Evolutionary conservation across 2,888 invertebrate species (phyloP).

Genomic region (Thera britannica): DNA sequence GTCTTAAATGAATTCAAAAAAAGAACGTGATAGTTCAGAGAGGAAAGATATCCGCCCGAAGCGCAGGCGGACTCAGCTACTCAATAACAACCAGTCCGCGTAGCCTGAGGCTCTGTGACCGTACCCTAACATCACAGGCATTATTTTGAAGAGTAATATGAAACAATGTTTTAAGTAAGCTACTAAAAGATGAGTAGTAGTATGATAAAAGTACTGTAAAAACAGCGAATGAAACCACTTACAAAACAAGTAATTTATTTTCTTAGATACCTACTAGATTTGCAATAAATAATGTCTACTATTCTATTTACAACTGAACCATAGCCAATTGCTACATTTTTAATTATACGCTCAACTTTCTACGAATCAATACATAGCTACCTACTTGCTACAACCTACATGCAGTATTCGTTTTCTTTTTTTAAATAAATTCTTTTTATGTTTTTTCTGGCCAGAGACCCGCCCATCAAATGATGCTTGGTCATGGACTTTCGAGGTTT

Average conservation of each 20-base stretch:
- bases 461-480: conserved; percentile 62
- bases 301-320: conserved; percentile 9
- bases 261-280: neutral
- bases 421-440: conserved; percentile 45
- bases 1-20: neutral
- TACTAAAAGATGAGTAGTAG: too few relatives aligned
- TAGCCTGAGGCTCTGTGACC: conserved; percentile 55
- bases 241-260: conserved; percentile 5
- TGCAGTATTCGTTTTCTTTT: conserved; percentile 56
- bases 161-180: too few relatives aligned
- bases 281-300: conserved; percentile 10
- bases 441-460: conserved; percentile 45
- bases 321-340: conserved; percentile 28
- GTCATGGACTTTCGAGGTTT: conserved; percentile 65
- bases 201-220: neutral
- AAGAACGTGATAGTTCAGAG: neutral
- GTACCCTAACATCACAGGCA: conserved; percentile 48
- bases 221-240: neutral
- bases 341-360: conserved; percentile 39
- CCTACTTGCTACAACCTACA: conserved; percentile 53
- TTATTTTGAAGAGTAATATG: conserved; percentile 39
- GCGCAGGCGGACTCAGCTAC: conserved; percentile 39
- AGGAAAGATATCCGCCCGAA: conserved; percentile 24
- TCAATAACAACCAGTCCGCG: conserved; percentile 40
- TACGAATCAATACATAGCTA: conserved; percentile 48